Base-by-base conservation (phyloP, 2,113 vertebrate species). In the Indri indri region DNA sequence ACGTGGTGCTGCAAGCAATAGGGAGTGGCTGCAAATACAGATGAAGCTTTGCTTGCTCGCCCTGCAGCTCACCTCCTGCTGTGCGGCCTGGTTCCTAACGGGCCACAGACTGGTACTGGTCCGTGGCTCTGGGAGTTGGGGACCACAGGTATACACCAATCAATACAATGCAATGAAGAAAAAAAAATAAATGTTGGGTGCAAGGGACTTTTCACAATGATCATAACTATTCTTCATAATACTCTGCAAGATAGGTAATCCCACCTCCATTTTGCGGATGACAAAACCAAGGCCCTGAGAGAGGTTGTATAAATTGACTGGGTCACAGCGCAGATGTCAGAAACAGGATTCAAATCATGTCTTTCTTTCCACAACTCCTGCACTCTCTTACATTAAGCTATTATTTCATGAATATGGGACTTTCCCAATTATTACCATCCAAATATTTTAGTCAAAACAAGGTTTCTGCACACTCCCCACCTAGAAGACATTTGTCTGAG, bases 391-490 rank as follows among this genome's bases (percentile, higher is more conserved):
- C 2, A 54, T 74, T 74, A 54, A 90, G 42, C 20, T 83, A 82
- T 88, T 90, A 50, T 85, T 90, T 77, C 47, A 12, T 66, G 90
- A 80, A 87, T 80, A 63, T 6, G 94, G 9, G 8, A 54, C 23
- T 34, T 95, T 77, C 30, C 74, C 30, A 74, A 47, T 70, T 94
- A 88, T 52, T 92, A 88, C 76, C 63, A 13, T 22, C 34, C 37
- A 84, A 25, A 71, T 88, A 91, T 20, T 94, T 85, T 30, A 79
- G 50, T 30, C 37, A 96, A 95, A 94, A 68, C 1, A 73, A 74
- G 10, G 92, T 90, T 76, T 52, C 16, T 18, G 59, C 17, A 45
- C n/a, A 37, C 2, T 81, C n/a, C 32, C 27, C 27, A 66, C 18
- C 40, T n/a, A 50, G 32, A 88, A 92, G 80, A 70, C 3, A 27